A percentile compares a stretch with the other conserved stretches of the same genome.
Conservation (phyloP, 2,113 vertebrate species). For the Sciurus niger region DNA sequence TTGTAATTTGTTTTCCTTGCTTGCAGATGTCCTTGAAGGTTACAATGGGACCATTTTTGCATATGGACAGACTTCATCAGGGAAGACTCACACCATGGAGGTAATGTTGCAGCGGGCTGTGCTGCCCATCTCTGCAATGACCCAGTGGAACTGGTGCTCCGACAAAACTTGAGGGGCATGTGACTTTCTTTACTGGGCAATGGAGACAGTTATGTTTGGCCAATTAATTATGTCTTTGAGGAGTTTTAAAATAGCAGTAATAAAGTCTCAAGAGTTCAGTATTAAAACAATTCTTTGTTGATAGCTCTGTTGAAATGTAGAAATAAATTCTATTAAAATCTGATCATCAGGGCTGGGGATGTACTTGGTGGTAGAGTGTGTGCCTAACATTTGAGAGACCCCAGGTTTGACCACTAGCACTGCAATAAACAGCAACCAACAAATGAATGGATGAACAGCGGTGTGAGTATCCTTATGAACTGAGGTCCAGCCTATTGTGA, state of each 20-base stretch:
- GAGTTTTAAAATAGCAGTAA: constrained; percentile 14
- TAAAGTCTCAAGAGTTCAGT: constrained; percentile 27
- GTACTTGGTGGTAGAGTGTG: not conserved
- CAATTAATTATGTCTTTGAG: not conserved
- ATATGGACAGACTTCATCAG: constrained; percentile 96
- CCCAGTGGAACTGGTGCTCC: not conserved
- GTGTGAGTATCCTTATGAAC: not conserved
- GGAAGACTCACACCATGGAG: constrained; percentile 99
- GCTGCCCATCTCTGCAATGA: not conserved
- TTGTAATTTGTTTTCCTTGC: constrained; percentile 71
- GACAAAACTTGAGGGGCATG: not conserved
- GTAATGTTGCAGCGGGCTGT: constrained; percentile 84
- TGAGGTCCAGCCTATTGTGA: not conserved
- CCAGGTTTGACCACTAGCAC: not conserved
- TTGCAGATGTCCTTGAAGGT: constrained; percentile 95
- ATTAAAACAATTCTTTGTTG: constrained; percentile 5
- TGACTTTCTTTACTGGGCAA: not conserved
- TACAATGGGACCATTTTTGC: constrained; percentile 98
- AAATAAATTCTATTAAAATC: constrained; percentile 14
- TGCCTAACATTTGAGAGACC: not conserved
- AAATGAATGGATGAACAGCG: not conserved
- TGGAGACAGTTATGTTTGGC: not conserved
- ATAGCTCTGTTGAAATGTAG: not conserved
- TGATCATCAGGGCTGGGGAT: not conserved
- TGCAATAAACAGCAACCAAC: not conserved